These are phyloP conservation scores for Porites lutea DNA, from an alignment of 64 coral and sea anemone genomes.

Conservation along the genomic window DNA sequence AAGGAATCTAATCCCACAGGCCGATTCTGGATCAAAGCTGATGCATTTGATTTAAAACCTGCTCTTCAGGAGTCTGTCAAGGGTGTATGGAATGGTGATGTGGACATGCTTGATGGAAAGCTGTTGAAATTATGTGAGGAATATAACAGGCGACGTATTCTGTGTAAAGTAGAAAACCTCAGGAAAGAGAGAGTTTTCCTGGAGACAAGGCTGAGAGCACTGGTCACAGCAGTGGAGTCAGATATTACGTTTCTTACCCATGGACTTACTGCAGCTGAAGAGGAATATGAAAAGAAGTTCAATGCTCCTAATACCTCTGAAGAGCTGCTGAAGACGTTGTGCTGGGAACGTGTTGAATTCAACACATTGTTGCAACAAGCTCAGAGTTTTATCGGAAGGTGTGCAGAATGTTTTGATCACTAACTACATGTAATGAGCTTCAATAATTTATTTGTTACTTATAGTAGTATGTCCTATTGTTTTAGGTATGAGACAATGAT, in stretches of 20 bases:
- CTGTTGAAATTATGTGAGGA: not conserved
- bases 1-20: slow-evolving; percentile 49
- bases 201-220: not conserved
- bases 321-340: slow-evolving; percentile 48
- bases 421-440: no score
- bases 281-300: slow-evolving; percentile 59
- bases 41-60: slow-evolving; percentile 63
- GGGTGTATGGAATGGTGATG: slow-evolving; percentile 71
- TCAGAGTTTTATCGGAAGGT: slow-evolving; percentile 24
- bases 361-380: slow-evolving; percentile 42
- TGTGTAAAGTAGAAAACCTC: not conserved
- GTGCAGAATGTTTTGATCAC: no score
- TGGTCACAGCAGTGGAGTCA: not conserved
- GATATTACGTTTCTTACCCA: slow-evolving; percentile 48
- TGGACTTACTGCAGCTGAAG: slow-evolving; percentile 33
- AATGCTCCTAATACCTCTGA: slow-evolving; percentile 47
- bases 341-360: slow-evolving; percentile 75
- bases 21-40: slow-evolving; percentile 71
- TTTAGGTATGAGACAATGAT: not conserved
- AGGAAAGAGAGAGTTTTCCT: slow-evolving; percentile 3
- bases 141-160: slow-evolving; percentile 25
- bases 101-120: slow-evolving; percentile 48
- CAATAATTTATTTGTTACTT: no score
- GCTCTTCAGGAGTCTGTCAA: slow-evolving; percentile 64
- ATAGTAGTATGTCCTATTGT: no score